Conservation (phyloP, 2,797 vertebrate species). For the Mastacembelus armatus region DNA sequence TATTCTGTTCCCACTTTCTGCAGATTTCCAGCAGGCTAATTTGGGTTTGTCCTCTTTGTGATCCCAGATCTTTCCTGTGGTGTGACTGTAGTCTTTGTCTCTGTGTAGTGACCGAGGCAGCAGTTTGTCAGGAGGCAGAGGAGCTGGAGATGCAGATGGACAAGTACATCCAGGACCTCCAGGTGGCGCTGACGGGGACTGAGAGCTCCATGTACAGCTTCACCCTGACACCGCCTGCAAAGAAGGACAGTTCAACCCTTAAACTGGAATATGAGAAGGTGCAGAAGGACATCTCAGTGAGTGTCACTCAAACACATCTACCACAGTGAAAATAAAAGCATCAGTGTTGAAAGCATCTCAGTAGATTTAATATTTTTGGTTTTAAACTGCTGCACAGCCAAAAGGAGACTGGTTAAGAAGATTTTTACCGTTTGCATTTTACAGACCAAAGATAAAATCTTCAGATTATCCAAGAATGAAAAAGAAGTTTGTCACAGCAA, state of each 20-base stretch:
- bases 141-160: slow-evolving; percentile 92
- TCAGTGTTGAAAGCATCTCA: no score
- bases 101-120: slow-evolving; percentile 83
- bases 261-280: slow-evolving; percentile 91
- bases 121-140: slow-evolving; percentile 86
- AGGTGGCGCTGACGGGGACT: slow-evolving; percentile 81
- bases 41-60: neutral
- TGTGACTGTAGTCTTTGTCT: neutral
- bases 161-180: slow-evolving; percentile 89
- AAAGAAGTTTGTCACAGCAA: no score
- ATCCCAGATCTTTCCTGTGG: no score
- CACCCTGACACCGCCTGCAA: slow-evolving; percentile 78
- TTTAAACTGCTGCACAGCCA: no score
- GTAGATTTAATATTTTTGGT: no score
- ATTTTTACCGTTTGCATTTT: no score
- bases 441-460: no score
- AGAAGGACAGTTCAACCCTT: slow-evolving; percentile 45
- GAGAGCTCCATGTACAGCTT: slow-evolving; percentile 82
- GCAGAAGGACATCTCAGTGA: slow-evolving; percentile 92
- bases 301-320: slow-evolving; percentile 60
- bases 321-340: slow-evolving; percentile 4
- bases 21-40: no score
- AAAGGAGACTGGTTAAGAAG: no score
- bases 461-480: no score
- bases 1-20: neutral